Evolutionary conservation across 1,140 invertebrate species (phyloP), one percentile per base, ranked within the genome.

Genomic region (Uloborus diversus): DNA sequence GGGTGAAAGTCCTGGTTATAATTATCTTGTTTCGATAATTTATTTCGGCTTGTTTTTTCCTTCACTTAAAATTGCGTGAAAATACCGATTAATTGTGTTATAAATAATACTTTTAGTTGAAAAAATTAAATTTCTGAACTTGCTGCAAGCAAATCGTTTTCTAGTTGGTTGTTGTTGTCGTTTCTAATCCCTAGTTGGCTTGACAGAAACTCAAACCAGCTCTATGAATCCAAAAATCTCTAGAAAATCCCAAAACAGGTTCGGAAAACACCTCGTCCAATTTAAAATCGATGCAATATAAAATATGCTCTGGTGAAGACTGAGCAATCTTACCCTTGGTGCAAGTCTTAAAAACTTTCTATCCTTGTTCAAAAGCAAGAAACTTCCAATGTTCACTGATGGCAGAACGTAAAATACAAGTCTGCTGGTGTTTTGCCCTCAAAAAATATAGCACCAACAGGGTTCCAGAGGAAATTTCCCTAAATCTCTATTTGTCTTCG

Each of bases 261-360:
- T 53, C 49, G 17, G 49, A 53, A 4, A 64, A 64, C 13, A 35
- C 61, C n/a, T 37, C 61, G 30, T 35, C 30, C 61, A 35, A 64
- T 35, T 1, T 64, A 64, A 64, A 64, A 35, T 35, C 61, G 4
- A 64, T 11, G 23, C 61, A 64, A 23, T 7, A 17, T 35, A 35
- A 35, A 64, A 64, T 64, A 53, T 53, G n/a, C 7, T 53, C 1
- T 20, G 13, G 4, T 1, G 49, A 53, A 20, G 13, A 14, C 20
- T 64, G 30, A 35, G 5, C 30, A 64, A 0, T 1, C 13, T 33
- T 64, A 2, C 61, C 33, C 61, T 64, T 64, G 7, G 35, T 33
- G 3, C 30, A 64, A 33, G 2, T 64, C 32, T 64, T 64, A 17
- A 64, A 64, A 64, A 1, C 1, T 35, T 64, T 35, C 35, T 64